These are phyloP conservation scores for Pherbina coryleti DNA, from an alignment of 2,888 invertebrate species.

Conservation along the genomic window DNA sequence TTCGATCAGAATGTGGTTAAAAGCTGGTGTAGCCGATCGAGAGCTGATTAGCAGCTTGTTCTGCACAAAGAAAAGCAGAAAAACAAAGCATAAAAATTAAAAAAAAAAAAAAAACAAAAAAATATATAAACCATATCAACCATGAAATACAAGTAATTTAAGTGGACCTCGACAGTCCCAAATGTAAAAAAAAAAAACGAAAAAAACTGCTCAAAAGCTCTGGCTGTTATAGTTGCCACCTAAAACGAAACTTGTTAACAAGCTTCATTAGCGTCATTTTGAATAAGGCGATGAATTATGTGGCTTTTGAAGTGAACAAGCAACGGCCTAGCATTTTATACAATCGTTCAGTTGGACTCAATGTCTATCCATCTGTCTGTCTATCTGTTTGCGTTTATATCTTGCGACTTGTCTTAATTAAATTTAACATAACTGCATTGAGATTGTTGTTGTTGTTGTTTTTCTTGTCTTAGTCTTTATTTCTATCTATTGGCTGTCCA, in stretches of 20 bases:
- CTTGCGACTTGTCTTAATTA: conserved; percentile 20
- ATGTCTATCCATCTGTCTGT: background rate
- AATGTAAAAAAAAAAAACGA: background rate
- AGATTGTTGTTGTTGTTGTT: background rate
- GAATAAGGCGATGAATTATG: conserved; percentile 3
- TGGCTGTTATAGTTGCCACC: background rate
- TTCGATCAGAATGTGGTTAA: conserved; percentile 1
- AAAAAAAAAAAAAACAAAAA: background rate
- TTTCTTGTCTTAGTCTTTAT: background rate
- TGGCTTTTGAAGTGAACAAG: background rate
- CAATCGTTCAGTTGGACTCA: background rate
- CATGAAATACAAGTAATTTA: background rate
- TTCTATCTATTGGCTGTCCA: background rate
- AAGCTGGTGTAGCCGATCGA: background rate
- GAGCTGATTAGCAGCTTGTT: background rate
- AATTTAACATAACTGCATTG: background rate
- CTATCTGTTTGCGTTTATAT: background rate
- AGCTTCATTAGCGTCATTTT: conserved; percentile 47
- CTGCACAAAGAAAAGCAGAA: background rate
- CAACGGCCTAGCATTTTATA: background rate
- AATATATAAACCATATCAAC: background rate
- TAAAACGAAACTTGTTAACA: conserved; percentile 44
- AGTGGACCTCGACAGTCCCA: background rate
- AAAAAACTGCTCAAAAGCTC: background rate
- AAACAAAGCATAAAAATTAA: background rate